A percentile compares a stretch with the other conserved stretches of the same genome.
Evolutionary conservation across 2,888 invertebrate genomes (phyloP).

Genomic region (Aphodius sticticus): DNA sequence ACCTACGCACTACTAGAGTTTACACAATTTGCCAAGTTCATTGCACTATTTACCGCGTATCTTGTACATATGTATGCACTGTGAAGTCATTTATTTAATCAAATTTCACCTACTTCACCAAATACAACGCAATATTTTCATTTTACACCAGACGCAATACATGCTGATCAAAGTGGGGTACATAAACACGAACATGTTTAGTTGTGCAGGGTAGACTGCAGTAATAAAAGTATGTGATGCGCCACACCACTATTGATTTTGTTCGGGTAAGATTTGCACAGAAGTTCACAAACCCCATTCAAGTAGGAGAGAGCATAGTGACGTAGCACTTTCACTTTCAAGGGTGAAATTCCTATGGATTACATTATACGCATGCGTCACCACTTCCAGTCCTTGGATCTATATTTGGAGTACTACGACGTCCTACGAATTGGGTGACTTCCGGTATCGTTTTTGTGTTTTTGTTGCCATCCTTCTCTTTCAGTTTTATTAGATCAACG

Average conservation of each 20-base stretch:
- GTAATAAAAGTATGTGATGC: not conserved
- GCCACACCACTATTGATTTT: not conserved
- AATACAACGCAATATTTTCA: no score
- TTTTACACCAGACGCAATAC: no score
- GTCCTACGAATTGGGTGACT: not conserved
- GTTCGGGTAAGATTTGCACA: not conserved
- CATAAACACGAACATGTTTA: no score
- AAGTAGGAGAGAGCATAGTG: not conserved
- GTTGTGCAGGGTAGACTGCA: not conserved
- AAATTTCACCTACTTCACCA: no score
- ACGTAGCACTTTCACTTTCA: not conserved
- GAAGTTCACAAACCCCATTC: not conserved
- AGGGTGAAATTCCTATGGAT: not conserved
- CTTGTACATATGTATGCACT: not conserved
- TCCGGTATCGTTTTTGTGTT: not conserved
- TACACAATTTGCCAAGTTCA: not conserved
- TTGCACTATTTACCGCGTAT: not conserved
- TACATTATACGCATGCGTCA: not conserved
- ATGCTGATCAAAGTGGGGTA: no score
- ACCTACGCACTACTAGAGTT: no score
- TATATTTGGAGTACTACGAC: not conserved
- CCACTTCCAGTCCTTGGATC: not conserved
- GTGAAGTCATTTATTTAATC: no score
- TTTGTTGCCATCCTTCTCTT: not conserved
- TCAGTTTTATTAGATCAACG: no score